Base-by-base conservation (phyloP, 2,797 vertebrate species). In the Gephyroberyx darwinii region DNA sequence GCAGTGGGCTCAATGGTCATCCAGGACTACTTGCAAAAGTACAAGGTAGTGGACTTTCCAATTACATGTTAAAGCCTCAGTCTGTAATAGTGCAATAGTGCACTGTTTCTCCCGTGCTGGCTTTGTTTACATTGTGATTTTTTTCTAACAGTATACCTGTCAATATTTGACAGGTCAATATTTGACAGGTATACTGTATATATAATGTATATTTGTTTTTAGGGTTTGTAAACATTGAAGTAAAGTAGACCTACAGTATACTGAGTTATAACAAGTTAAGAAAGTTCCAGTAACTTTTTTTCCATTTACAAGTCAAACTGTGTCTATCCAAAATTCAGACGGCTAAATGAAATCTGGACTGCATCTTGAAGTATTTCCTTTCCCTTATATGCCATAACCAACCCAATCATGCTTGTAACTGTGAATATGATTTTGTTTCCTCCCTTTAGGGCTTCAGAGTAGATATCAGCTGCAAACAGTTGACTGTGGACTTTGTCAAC, bases 401-500 rank as follows among this genome's bases (percentile, higher is more conserved):
- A 56, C 0, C 31, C 13, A 8, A 52, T 35, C 19, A 8, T 39
- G 13, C 39, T 43, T 60, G 16, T 20, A 26, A 26, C 4, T 65
- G 12, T 31, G 7, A 43, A 45, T 45, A 5, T 63, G 58, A 5
- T 50, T 31, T 52, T 69, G 3, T 71, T 74, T 74, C 16, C 5
- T 55, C 35, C 8, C 9, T 75, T 64, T 61, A 99, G 98, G 98
- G 98, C 48, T 98, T 98, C 92, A 93, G 94, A 84, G 97, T 99
- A 22, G 98, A 99, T 80, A 83, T 99, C 65, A 96, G 94, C 87
- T 98, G 97, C 83, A 99, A 99, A 83, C 98, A 99, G 85, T 80
- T 99, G 93, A 99, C 97, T 0, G 97, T 98, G 5, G 98, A 99
- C 82, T 99, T 98, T 70, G 97, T 99, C 84, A 99, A 99, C 87